Evolutionary conservation across 1,140 invertebrate species (phyloP).

Genomic region (Drosophila pseudoananassae): DNA sequence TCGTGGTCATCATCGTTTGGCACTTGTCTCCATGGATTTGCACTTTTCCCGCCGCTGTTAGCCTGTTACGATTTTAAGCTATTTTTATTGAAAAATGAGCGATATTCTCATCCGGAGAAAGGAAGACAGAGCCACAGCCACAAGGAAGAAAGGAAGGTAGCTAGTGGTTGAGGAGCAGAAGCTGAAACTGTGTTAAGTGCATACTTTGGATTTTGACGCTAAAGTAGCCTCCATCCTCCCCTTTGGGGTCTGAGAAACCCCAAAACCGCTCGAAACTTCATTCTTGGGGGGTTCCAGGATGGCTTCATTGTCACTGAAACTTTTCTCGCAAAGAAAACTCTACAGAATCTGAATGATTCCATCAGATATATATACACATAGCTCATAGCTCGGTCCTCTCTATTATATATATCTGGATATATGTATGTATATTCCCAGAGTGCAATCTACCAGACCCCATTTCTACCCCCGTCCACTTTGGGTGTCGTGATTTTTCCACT

Average conservation of each 20-base stretch:
- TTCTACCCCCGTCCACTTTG: not conserved
- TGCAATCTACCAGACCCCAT: conserved; percentile 30
- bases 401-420: not conserved
- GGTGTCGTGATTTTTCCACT: conserved; percentile 14
- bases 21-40: conserved; percentile 31
- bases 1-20: conserved; percentile 36
- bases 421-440: conserved; percentile 13
- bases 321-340: conserved; percentile 23
- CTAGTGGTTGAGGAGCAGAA: not conserved
- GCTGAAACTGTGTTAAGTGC: conserved; percentile 74
- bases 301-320: conserved; percentile 66
- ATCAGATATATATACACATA: conserved; percentile 7
- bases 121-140: conserved; percentile 1
- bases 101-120: conserved; percentile 61
- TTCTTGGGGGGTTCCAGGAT: conserved; percentile 36
- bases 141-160: not conserved
- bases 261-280: conserved; percentile 16
- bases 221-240: conserved; percentile 14
- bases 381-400: not conserved
- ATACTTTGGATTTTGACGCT: conserved; percentile 29
- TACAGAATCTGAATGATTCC: conserved; percentile 45
- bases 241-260: not conserved
- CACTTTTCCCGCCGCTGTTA: conserved; percentile 36
- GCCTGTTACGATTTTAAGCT: conserved; percentile 80
- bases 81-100: conserved; percentile 83